These are phyloP conservation scores for Oryctes rhinoceros DNA, from an alignment of 1,140 invertebrate species.

Conservation along the genomic window DNA sequence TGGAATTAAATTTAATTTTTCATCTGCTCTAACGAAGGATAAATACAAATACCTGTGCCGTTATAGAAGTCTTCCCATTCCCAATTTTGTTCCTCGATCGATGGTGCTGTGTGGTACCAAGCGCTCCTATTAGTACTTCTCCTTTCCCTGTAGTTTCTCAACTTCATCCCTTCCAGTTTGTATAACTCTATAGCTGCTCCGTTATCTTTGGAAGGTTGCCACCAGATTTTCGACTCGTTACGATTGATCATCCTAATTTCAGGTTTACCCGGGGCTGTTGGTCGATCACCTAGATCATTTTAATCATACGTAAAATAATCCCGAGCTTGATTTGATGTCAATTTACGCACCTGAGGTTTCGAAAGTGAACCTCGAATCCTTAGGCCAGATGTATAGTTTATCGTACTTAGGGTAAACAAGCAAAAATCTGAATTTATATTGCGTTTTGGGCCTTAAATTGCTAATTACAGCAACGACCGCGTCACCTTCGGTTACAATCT, in stretches of 20 bases:
- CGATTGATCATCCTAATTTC: constrained; percentile 69
- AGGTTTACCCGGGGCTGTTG: constrained; percentile 73
- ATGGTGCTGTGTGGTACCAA: constrained; percentile 53
- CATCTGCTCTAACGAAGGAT: background rate
- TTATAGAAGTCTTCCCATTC: constrained; percentile 81
- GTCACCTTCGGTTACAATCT: constrained; percentile 18
- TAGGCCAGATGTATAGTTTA: constrained; percentile 72
- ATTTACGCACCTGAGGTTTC: constrained; percentile 65
- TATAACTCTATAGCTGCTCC: constrained; percentile 71
- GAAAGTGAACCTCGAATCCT: constrained; percentile 73
- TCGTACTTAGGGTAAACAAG: constrained; percentile 71
- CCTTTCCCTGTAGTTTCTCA: constrained; percentile 54
- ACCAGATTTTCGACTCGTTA: constrained; percentile 76
- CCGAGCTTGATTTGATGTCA: background rate
- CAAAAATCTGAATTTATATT: constrained; percentile 78
- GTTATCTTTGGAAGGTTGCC: constrained; percentile 74
- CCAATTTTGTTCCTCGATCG: constrained; percentile 61
- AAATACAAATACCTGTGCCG: constrained; percentile 70
- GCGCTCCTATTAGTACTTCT: constrained; percentile 55
- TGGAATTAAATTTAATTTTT: constrained; percentile 46
- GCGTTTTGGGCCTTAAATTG: constrained; percentile 73
- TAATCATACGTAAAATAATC: background rate
- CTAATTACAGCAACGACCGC: constrained; percentile 62
- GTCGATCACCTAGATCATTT: constrained; percentile 67
- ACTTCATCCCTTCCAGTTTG: constrained; percentile 65